These are phyloP conservation scores for Smutsia temminckii DNA, from an alignment of 2,797 vertebrate species.

Conservation along the genomic window DNA sequence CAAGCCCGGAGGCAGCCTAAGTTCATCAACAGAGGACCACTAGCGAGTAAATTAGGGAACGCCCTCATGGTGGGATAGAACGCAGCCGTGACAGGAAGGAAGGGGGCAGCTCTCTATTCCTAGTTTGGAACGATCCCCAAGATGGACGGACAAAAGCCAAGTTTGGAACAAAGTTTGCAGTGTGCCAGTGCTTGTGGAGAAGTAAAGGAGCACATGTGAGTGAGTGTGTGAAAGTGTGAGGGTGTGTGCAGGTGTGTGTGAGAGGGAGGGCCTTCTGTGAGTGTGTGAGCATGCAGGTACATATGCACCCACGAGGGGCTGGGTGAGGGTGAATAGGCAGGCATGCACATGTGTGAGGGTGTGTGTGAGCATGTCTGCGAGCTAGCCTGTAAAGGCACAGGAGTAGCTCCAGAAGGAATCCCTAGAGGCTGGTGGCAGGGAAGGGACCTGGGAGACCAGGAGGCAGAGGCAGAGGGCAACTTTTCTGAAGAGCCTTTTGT, in stretches of 20 bases:
- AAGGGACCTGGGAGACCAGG: background rate
- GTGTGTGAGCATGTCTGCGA: rapidly evolving
- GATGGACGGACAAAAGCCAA: rapidly evolving
- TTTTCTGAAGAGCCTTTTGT: background rate
- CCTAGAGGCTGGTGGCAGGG: rapidly evolving
- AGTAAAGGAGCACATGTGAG: background rate
- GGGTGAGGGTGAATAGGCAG: no score
- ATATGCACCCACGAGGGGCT: no score
- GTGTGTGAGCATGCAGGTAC: no score
- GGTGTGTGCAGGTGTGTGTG: background rate
- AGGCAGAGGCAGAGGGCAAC: background rate
- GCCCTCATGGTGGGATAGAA: rapidly evolving
- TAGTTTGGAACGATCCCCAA: background rate
- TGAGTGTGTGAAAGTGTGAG: background rate
- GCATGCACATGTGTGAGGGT: background rate
- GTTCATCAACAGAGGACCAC: rapidly evolving
- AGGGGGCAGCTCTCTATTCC: background rate
- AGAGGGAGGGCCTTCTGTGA: background rate
- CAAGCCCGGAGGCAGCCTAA: background rate
- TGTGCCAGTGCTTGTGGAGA: rapidly evolving
- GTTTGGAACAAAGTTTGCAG: background rate
- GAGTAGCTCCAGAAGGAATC: background rate
- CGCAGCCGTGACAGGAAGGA: rapidly evolving
- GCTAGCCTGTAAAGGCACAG: rapidly evolving
- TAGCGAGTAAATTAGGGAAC: rapidly evolving